phyloP scores from a whole-genome alignment of 2,888 invertebrate genomes.

The Rugalucina vietnamica region DNA sequence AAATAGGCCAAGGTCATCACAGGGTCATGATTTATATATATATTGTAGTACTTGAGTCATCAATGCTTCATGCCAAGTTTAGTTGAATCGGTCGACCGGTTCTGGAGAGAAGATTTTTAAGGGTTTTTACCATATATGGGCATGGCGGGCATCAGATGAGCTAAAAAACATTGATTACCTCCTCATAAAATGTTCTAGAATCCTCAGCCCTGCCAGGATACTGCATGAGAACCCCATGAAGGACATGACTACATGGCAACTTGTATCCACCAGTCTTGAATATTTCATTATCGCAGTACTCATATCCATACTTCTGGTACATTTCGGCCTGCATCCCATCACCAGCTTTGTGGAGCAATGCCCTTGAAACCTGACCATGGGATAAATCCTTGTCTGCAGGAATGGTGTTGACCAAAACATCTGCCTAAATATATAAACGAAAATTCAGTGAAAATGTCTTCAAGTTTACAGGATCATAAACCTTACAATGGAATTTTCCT shows the following conservation, averaged over 20 bases:
- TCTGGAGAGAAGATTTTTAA: too few relatives aligned
- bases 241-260: slow-evolving; percentile 24
- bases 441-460: too few relatives aligned
- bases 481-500: too few relatives aligned
- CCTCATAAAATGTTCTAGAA: background rate
- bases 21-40: too few relatives aligned
- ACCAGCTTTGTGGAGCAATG: slow-evolving; percentile 63
- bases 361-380: slow-evolving; percentile 61
- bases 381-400: slow-evolving; percentile 48
- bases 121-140: too few relatives aligned
- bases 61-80: too few relatives aligned
- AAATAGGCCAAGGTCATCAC: too few relatives aligned
- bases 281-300: background rate
- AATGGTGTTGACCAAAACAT: slow-evolving; percentile 69
- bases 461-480: too few relatives aligned
- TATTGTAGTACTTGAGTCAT: too few relatives aligned
- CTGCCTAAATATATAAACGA: slow-evolving; percentile 62
- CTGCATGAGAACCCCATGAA: slow-evolving; percentile 33
- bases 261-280: slow-evolving; percentile 34
- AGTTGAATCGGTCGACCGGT: too few relatives aligned
- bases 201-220: background rate
- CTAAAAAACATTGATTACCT: background rate
- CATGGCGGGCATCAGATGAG: too few relatives aligned
- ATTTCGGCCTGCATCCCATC: slow-evolving; percentile 57
- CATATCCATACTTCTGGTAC: background rate